Conservation (phyloP, 2,797 vertebrate species). For the Danionella dracula region DNA sequence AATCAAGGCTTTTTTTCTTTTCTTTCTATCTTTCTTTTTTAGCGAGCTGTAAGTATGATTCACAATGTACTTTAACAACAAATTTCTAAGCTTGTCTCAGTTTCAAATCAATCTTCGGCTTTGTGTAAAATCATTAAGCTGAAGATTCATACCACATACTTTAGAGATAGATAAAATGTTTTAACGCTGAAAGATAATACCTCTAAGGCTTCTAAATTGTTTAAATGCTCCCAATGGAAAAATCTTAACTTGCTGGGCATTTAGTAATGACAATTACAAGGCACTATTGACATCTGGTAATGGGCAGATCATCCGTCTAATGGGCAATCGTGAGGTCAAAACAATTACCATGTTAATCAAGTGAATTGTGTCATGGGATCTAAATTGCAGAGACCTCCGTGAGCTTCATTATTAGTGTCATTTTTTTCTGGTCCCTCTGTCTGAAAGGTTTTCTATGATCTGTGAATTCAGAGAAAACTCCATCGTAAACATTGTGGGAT, state of each 20-base stretch:
- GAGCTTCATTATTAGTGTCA: neutral
- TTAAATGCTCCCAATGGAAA: neutral
- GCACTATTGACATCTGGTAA: constrained; percentile 13
- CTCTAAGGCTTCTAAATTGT: neutral
- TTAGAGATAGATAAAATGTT: neutral
- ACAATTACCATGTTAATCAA: constrained; percentile 26
- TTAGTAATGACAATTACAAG: neutral
- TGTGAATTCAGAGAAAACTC: too few species aligned
- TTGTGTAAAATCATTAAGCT: neutral
- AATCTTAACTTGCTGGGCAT: neutral
- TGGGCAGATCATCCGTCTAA: constrained; percentile 9
- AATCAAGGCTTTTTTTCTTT: neutral
- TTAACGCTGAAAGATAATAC: neutral
- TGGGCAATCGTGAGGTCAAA: constrained; percentile 4
- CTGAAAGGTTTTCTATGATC: too few species aligned
- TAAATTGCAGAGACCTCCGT: constrained; percentile 1
- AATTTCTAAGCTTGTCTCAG: too few species aligned
- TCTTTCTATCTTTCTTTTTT: constrained; percentile 1
- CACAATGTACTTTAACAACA: neutral
- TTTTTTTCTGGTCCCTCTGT: too few species aligned
- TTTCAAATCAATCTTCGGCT: neutral
- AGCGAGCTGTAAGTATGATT: neutral
- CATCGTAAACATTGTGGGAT: too few species aligned
- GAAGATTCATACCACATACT: neutral
- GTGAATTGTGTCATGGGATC: neutral